Evolutionary conservation across 2,888 invertebrate genomes (phyloP).

Genomic region (Sarcophaga rosellei): DNA sequence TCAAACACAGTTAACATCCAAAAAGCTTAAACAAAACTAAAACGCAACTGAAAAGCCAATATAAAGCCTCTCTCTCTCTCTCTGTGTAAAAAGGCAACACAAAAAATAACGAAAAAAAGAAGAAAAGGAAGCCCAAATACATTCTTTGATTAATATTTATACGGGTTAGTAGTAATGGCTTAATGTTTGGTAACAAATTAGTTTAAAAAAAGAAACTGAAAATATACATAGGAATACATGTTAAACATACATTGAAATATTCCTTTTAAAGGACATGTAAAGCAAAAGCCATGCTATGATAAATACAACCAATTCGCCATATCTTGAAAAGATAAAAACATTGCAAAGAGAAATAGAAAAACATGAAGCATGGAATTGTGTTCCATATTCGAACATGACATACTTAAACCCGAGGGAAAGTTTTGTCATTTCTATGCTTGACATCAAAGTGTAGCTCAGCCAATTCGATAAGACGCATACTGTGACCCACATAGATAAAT

Average conservation of each 20-base stretch:
- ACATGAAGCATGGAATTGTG: background rate
- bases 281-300: conserved; percentile 25
- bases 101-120: background rate
- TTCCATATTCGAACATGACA: background rate
- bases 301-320: background rate
- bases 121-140: conserved; percentile 18
- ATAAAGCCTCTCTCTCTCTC: background rate
- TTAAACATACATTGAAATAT: background rate
- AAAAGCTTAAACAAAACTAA: background rate
- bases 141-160: conserved; percentile 40
- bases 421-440: background rate
- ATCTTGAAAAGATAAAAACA: background rate
- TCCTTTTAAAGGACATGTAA: conserved; percentile 27
- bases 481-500: background rate
- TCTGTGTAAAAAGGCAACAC: background rate
- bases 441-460: conserved; percentile 5
- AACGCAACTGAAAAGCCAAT: background rate
- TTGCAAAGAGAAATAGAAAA: background rate
- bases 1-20: conserved; percentile 5
- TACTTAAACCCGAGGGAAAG: background rate
- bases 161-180: conserved; percentile 35
- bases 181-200: conserved; percentile 41
- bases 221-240: background rate
- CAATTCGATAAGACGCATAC: background rate
- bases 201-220: background rate